A percentile compares a stretch with the other conserved stretches of the same genome.
phyloP scores from a whole-genome alignment of 2,113 vertebrate species.

The Cariama cristata region DNA sequence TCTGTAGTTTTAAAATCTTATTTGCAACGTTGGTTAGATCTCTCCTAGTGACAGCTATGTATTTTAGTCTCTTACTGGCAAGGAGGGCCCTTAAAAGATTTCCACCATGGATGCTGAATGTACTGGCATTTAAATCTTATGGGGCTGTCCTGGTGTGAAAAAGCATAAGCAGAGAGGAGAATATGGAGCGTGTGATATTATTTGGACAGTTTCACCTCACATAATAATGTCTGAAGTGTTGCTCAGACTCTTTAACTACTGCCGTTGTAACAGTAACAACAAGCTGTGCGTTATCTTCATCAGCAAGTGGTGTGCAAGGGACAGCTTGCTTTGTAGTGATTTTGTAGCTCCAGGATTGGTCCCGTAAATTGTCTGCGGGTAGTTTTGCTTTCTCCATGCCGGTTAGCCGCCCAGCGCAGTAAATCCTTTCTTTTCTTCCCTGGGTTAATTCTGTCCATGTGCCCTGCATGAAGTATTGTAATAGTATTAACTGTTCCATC shows the following conservation, averaged over 20 bases:
- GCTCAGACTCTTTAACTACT: not conserved
- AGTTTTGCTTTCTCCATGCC: not conserved
- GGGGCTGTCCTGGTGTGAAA: not conserved
- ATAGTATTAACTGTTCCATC: not conserved
- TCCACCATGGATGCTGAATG: not conserved
- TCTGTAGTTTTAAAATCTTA: not conserved
- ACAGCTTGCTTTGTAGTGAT: too few relatives aligned
- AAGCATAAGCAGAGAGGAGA: not conserved
- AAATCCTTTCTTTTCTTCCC: not conserved
- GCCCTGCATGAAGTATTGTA: not conserved
- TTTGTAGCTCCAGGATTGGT: not conserved
- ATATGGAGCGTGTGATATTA: accelerated
- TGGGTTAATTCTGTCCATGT: not conserved
- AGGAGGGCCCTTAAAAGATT: not conserved
- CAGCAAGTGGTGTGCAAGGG: not conserved
- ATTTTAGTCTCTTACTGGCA: not conserved
- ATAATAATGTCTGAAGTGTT: not conserved
- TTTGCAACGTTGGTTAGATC: not conserved
- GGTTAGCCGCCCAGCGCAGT: not conserved
- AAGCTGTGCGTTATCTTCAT: accelerated
- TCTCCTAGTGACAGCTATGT: not conserved
- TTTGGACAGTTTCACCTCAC: not conserved
- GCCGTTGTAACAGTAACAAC: not conserved
- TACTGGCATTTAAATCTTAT: not conserved
- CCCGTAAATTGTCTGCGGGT: not conserved